Conservation (phyloP, 2,113 vertebrate species). For the Rhinopomastus cyanomelas region DNA sequence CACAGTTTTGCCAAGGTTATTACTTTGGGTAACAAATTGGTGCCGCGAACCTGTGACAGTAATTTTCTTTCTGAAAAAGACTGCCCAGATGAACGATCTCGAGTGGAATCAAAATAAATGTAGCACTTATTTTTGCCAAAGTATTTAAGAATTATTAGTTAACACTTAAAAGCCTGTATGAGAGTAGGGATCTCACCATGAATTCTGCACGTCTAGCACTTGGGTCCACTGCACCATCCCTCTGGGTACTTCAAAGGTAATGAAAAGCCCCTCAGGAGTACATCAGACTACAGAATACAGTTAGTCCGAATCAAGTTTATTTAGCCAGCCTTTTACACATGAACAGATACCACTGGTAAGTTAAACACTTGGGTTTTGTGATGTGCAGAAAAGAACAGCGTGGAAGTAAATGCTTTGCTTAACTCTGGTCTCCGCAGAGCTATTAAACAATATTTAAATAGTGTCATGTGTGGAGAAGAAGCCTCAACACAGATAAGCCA, state of each 20-base stretch:
- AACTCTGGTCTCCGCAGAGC: neutral
- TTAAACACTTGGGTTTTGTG: no score
- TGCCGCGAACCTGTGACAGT: neutral
- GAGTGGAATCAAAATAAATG: neutral
- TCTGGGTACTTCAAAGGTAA: neutral
- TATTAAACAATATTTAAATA: neutral
- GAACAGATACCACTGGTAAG: neutral
- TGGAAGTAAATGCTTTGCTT: neutral
- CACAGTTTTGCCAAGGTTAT: constrained; percentile 50
- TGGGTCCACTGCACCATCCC: neutral
- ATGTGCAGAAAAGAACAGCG: neutral
- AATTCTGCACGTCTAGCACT: neutral
- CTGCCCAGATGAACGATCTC: neutral
- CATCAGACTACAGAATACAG: neutral
- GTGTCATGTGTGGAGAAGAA: neutral
- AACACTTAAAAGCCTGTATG: neutral
- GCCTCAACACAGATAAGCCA: neutral
- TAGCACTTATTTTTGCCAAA: neutral
- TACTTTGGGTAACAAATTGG: constrained; percentile 30
- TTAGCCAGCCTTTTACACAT: neutral
- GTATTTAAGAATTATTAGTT: neutral
- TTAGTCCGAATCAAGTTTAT: neutral
- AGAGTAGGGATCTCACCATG: neutral
- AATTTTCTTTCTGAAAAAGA: constrained; percentile 12
- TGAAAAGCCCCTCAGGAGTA: neutral